Evolutionary conservation across 1,140 invertebrate species (phyloP).

Genomic region (Solen grandis): DNA sequence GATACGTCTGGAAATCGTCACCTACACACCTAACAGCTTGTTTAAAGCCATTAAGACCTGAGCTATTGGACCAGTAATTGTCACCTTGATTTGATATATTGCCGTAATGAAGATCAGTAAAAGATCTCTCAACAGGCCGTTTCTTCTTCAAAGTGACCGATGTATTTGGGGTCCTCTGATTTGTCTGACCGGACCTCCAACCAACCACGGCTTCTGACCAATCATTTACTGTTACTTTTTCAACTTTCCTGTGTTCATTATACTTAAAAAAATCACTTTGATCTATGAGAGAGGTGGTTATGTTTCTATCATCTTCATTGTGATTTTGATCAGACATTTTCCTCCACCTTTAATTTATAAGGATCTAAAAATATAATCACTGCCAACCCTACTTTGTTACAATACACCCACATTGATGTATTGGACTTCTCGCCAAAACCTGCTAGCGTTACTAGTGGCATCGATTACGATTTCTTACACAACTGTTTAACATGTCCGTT

Average conservation of each 20-base stretch:
- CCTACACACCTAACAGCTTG: conserved; percentile 57
- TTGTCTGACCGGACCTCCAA: conserved; percentile 60
- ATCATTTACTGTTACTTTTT: conserved; percentile 51
- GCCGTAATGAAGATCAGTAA: conserved; percentile 40
- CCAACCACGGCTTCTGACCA: conserved; percentile 66
- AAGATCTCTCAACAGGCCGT: conserved; percentile 31
- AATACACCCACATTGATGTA: too few species aligned
- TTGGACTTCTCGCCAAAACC: too few species aligned
- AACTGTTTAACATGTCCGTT: too few species aligned
- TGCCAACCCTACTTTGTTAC: too few species aligned
- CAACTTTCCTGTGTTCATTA: conserved; percentile 23
- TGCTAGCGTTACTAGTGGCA: too few species aligned
- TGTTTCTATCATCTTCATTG: conserved; percentile 53
- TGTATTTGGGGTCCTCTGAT: conserved; percentile 36
- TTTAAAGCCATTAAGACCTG: conserved; percentile 18
- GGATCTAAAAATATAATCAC: too few species aligned
- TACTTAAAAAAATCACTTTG: conserved; percentile 55
- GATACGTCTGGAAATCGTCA: conserved; percentile 61
- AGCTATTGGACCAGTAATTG: conserved; percentile 26
- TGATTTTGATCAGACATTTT: conserved; percentile 58
- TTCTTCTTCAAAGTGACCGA: conserved; percentile 49
- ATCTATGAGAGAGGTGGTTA: conserved; percentile 49
- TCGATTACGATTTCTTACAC: too few species aligned
- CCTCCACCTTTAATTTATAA: not conserved
- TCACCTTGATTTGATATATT: conserved; percentile 2